Percentiles rank a stretch among this genome's conserved stretches.
Evolutionary conservation across 2,888 invertebrate genomes (phyloP).

Genomic region (Pristionchus entomophagus): DNA sequence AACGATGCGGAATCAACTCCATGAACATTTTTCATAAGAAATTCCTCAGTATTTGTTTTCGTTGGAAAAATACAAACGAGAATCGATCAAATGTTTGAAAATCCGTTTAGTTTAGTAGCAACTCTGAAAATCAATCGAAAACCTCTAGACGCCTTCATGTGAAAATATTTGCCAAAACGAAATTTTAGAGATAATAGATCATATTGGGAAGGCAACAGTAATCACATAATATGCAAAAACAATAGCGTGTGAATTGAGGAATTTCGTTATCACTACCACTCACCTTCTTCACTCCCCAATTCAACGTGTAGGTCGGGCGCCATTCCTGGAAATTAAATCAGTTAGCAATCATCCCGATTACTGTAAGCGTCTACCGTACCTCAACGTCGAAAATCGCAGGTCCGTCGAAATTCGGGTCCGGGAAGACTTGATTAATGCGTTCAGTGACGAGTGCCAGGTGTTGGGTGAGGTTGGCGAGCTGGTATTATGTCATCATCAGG

Average conservation of each 20-base stretch:
- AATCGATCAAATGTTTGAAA: background rate
- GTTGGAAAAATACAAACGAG: background rate
- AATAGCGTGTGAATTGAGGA: no score
- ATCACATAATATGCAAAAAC: no score
- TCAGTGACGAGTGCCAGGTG: background rate
- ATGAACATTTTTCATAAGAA: no score
- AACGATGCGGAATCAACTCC: background rate
- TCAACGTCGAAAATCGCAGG: slow-evolving; percentile 36
- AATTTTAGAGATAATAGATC: no score
- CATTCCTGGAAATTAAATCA: slow-evolving; percentile 6
- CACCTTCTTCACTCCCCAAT: slow-evolving; percentile 38
- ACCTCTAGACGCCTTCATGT: no score
- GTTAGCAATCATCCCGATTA: background rate
- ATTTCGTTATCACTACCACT: no score
- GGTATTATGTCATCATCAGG: no score
- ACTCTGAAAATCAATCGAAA: no score
- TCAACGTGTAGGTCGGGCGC: slow-evolving; percentile 18
- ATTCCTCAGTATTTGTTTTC: no score
- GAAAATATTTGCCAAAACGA: no score
- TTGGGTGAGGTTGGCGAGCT: background rate
- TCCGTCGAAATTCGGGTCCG: slow-evolving; percentile 35
- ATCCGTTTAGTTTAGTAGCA: no score
- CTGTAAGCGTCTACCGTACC: slow-evolving; percentile 11
- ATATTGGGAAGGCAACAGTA: no score
- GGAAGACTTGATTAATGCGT: background rate